These are phyloP conservation scores for Sphaeridia pumilis DNA, from an alignment of 2,888 invertebrate genomes.

Conservation along the genomic window DNA sequence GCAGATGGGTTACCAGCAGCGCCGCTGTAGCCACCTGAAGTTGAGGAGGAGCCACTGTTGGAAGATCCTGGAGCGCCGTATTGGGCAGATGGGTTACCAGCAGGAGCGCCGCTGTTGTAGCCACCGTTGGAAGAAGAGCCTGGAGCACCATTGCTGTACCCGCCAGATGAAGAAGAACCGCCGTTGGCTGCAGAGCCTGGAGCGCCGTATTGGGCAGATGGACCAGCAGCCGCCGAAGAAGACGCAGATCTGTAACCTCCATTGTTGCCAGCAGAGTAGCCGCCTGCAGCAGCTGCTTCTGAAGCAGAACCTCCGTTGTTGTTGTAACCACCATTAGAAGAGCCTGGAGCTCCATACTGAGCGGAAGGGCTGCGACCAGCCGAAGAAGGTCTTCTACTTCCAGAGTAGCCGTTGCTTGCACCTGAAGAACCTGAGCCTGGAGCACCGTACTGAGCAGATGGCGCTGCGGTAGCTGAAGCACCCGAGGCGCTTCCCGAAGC, in stretches of 20 bases:
- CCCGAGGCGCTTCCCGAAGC: background rate
- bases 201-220: background rate
- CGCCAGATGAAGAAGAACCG: background rate
- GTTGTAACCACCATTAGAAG: background rate
- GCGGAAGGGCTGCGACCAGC: too few relatives aligned
- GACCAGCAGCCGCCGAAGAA: background rate
- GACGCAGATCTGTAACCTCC: background rate
- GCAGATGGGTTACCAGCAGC: too few relatives aligned
- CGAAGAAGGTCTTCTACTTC: too few relatives aligned
- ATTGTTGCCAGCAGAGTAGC: background rate
- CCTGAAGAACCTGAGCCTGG: background rate
- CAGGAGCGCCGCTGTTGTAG: background rate
- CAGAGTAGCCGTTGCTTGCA: background rate
- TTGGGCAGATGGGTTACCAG: background rate
- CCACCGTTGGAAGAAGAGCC: constrained; percentile 2
- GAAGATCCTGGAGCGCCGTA: background rate
- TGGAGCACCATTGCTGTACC: background rate
- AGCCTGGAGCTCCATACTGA: background rate
- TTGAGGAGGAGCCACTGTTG: too few relatives aligned
- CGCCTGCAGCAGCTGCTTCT: background rate
- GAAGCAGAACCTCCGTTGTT: background rate
- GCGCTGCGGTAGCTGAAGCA: background rate
- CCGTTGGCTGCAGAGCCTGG: background rate
- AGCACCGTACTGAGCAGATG: background rate
- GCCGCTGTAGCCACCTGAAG: background rate